These are phyloP conservation scores for Trachymyrmex septentrionalis DNA, from an alignment of 1,140 invertebrate genomes.

Conservation along the genomic window DNA sequence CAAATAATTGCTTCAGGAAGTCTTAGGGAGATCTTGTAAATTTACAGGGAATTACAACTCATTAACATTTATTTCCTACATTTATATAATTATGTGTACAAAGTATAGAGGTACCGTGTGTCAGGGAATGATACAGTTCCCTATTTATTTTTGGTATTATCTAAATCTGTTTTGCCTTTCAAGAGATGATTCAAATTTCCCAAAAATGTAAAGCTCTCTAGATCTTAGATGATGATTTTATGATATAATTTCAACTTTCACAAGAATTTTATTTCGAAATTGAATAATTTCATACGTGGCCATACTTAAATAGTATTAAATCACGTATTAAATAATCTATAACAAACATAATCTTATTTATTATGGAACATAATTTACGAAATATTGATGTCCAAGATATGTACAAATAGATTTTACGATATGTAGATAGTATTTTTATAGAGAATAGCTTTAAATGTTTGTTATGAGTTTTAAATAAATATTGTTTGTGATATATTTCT, in stretches of 20 bases:
- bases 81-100: conserved; percentile 34
- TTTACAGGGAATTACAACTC: background rate
- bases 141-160: conserved; percentile 4
- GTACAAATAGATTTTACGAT: conserved; percentile 51
- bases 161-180: background rate
- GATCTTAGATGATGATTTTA: background rate
- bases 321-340: conserved; percentile 2
- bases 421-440: conserved; percentile 60
- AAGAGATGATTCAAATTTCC: background rate
- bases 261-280: background rate
- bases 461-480: conserved; percentile 75
- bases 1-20: background rate
- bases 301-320: conserved; percentile 5
- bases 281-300: background rate
- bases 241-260: background rate
- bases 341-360: conserved; percentile 11
- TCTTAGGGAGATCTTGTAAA: conserved; percentile 3
- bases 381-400: conserved; percentile 27
- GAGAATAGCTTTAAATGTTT: conserved; percentile 59
- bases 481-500: conserved; percentile 54
- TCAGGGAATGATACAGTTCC: conserved; percentile 1
- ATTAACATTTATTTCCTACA: conserved; percentile 48
- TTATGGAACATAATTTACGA: conserved; percentile 15
- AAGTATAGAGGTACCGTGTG: conserved; percentile 42
- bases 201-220: conserved; percentile 9